Evolutionary conservation across 2,888 invertebrate genomes (phyloP), one percentile per base, ranked within the genome.

Genomic region (Rugalucina vietnamica): DNA sequence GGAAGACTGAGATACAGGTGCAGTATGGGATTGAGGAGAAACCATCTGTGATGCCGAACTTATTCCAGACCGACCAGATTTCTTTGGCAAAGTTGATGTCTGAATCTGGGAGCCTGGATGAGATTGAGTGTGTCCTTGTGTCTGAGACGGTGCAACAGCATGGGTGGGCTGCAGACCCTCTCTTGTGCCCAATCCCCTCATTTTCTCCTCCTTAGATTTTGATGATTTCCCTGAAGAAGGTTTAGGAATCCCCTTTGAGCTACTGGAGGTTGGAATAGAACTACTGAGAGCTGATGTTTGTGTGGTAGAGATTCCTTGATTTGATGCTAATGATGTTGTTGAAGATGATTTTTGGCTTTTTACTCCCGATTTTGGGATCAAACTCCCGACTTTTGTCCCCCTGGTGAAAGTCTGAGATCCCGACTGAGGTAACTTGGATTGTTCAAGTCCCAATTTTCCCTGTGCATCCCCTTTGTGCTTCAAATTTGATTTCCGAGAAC

Each of bases 381-480:
- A 83, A 85, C 90, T 92, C 76, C 91, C 92, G 37, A 90, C 90
- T 84, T 93, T 93, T 27, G 92, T 90, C 69, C 89, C 87, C 75
- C 90, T 92, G 37, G 80, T 81, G 32, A 83, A 69, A 4, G 87
- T 76, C 54, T 87, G 85, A 36, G 90, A 88, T 57, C 90, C 89
- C 18, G 88, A 82, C 72, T 88, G 86, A 34, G 86, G 82, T 24
- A 81, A 72, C 49, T 75, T 78, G 29, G 84, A 81, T 57, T 86
- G 85, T 65, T 71, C 86, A 82, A 86, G 86, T n/a, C 78, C 82
- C 27, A 39, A 50, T 75, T 79, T 85, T 21, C 65, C 65, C 27
- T 74, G 82, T 50, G 81, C 72, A 72, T 72, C 72, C 18, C 72
- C 72, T 27, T 43, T 72, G 34, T 72, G 72, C 79, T 83, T 88